phyloP scores from a whole-genome alignment of 2,113 vertebrate species.

The Myrmecophaga tridactyla region DNA sequence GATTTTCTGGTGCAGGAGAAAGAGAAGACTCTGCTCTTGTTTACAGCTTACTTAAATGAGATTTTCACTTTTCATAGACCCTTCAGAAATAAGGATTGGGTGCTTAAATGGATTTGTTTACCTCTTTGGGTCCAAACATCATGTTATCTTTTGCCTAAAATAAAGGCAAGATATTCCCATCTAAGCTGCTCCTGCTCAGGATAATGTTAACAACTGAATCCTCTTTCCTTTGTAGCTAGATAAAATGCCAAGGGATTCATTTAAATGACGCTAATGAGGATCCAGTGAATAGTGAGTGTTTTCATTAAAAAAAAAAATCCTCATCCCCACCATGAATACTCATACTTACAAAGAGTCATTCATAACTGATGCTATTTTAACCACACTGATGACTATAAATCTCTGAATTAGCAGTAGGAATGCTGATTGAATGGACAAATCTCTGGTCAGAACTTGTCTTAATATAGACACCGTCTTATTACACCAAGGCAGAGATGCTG shows the following conservation, averaged over 20 bases:
- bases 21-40: background rate
- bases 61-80: background rate
- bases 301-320: background rate
- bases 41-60: background rate
- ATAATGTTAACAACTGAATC: background rate
- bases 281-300: background rate
- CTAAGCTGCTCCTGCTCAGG: background rate
- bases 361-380: background rate
- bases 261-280: background rate
- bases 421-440: background rate
- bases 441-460: background rate
- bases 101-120: slow-evolving; percentile 8
- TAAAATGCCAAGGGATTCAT: background rate
- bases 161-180: background rate
- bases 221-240: background rate
- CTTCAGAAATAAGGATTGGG: slow-evolving; percentile 16
- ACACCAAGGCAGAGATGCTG: background rate
- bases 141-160: background rate
- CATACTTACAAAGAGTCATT: background rate
- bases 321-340: background rate
- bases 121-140: background rate
- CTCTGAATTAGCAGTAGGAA: background rate
- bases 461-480: too few species aligned
- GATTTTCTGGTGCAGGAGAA: background rate
- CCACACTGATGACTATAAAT: background rate